phyloP scores from a whole-genome alignment of 2,113 vertebrate genomes.

The Heterocephalus glaber region DNA sequence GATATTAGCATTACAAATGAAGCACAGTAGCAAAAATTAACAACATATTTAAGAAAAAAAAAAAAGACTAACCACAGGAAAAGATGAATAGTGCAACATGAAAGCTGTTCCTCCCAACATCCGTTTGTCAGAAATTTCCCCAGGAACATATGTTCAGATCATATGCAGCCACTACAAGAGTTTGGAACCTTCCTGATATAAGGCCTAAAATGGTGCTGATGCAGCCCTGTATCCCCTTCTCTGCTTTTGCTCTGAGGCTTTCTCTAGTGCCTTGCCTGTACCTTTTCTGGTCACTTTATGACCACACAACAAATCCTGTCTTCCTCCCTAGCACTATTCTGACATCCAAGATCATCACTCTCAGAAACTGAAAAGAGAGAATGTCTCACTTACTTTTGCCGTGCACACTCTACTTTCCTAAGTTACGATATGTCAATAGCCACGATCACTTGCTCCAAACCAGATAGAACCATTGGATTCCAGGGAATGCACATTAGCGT shows the following conservation, averaged over 20 bases:
- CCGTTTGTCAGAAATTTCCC: background rate
- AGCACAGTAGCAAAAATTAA: background rate
- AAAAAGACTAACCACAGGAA: background rate
- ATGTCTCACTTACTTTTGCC: background rate
- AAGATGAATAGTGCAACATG: background rate
- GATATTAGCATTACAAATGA: background rate
- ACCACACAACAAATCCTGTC: background rate
- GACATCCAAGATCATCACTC: no score
- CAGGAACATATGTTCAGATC: background rate
- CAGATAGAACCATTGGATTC: background rate
- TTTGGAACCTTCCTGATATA: background rate
- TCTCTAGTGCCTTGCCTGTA: fast-evolving
- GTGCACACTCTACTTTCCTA: background rate
- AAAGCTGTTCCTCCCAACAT: no score
- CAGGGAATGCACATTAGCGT: fast-evolving
- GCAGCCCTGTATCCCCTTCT: background rate
- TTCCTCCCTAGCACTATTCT: background rate
- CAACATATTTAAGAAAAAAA: background rate
- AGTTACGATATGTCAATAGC: background rate
- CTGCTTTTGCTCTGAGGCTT: no score
- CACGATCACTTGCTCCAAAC: background rate
- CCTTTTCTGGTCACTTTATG: background rate
- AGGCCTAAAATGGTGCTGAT: fast-evolving
- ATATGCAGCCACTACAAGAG: background rate
- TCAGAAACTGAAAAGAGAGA: background rate